Evolutionary conservation across 1,140 invertebrate species (phyloP), one percentile per base, ranked within the genome.

Genomic region (Pogonomyrmex californicus): DNA sequence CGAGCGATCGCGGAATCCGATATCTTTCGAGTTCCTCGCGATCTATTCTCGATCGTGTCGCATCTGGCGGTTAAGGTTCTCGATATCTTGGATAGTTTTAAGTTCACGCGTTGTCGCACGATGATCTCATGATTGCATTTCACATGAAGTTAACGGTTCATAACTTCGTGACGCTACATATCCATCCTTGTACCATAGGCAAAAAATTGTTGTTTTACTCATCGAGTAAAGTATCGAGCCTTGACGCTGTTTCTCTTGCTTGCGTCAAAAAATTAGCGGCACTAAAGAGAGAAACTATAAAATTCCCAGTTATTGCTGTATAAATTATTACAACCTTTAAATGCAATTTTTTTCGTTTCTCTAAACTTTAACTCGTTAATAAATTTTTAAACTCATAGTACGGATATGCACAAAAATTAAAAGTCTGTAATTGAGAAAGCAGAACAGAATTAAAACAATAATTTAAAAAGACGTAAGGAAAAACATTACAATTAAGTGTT

Each of bases 41-140:
- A 85, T 90, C 88, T 83, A 77, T 85, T 63, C 62, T 60, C 77
- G 66, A 81, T 73, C 86, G 90, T 83, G 82, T 91, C 87, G 71
- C 77, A 87, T 92, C 88, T 89, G 66, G 82, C 71, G 89, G 86
- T 90, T 92, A 90, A 91, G 87, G 87, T 88, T 92, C 85, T 30
- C 41, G 41, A 49, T 68, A 65, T 36, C 36, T 23, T 56, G 56
- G 36, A 56, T 44, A 58, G 33, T 4, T 47, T 82, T 78, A 58
- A 71, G 56, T 76, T 87, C 79, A 87, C 62, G 88, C 71, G 68
- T 44, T 87, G 12, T 41, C 47, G 56, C 54, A 9, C 60, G 10
- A 12, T 82, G 30, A 63, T 47, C 75, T 66, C 17, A 38, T 30
- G 10, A 49, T 10, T n/a, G 33, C 30, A 30, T 36, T 60, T 60